Conservation (phyloP, 2,113 vertebrate species). For the Hypanus sabinus region DNA sequence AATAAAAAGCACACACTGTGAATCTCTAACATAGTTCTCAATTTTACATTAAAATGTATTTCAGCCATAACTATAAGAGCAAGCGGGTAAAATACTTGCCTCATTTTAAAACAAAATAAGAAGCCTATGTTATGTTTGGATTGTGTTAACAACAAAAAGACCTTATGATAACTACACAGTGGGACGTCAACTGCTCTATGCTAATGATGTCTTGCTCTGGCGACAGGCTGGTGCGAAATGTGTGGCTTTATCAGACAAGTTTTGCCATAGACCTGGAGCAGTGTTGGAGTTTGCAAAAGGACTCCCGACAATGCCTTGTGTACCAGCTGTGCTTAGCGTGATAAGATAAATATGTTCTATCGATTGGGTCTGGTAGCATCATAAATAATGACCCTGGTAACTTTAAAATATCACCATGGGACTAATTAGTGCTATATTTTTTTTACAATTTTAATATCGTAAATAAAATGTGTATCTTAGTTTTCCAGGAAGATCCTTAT, state of each 20-base stretch:
- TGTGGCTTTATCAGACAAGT: slow-evolving; percentile 5
- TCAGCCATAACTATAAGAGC: background rate
- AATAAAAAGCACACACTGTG: too few species aligned
- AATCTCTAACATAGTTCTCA: background rate
- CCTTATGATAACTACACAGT: background rate
- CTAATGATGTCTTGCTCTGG: slow-evolving; percentile 35
- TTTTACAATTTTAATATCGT: background rate
- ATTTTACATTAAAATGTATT: background rate
- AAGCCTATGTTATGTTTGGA: background rate
- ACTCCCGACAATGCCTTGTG: background rate
- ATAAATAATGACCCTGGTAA: background rate
- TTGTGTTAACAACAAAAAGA: background rate
- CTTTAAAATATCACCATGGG: background rate
- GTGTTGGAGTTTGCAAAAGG: background rate
- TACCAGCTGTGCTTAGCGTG: slow-evolving; percentile 18
- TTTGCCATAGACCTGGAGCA: background rate
- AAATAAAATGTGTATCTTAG: background rate
- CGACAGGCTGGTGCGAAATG: slow-evolving; percentile 7
- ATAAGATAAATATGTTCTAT: background rate
- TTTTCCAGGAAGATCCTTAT: background rate
- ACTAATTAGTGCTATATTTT: background rate
- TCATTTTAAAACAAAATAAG: background rate
- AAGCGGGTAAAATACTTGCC: background rate
- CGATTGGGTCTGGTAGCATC: background rate
- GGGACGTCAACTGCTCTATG: slow-evolving; percentile 35